Evolutionary conservation across 2,797 vertebrate species (phyloP).

Genomic region (Ataeniobius toweri): DNA sequence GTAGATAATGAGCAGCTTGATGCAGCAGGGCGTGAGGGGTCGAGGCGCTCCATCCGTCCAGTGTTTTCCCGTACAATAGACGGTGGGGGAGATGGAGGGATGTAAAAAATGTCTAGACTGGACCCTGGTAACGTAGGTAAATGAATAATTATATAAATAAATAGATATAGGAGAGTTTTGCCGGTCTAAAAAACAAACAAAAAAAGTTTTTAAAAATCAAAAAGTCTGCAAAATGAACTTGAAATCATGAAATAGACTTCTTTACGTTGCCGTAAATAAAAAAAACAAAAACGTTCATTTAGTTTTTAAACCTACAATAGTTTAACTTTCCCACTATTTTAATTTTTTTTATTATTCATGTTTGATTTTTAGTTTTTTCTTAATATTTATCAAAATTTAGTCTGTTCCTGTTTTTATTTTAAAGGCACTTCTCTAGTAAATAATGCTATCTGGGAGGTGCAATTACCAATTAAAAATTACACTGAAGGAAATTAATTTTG

Average conservation of each 20-base stretch:
- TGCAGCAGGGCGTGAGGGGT: background rate
- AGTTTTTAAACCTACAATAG: no score
- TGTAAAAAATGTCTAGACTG: background rate
- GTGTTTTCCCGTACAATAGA: slow-evolving; percentile 14
- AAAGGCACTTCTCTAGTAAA: background rate
- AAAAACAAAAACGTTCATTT: background rate
- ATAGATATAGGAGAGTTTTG: no score
- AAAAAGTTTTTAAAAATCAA: no score
- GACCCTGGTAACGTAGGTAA: background rate
- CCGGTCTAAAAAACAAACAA: no score
- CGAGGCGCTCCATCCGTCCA: background rate
- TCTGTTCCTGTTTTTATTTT: background rate
- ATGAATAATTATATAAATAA: background rate
- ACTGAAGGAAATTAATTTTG: background rate
- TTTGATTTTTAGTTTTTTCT: no score
- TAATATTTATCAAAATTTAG: no score
- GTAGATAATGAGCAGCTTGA: background rate
- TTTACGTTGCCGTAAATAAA: background rate
- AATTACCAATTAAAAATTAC: background rate
- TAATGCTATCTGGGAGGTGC: background rate
- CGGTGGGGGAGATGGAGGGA: background rate
- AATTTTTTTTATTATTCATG: background rate
- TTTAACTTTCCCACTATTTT: background rate
- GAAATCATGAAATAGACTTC: background rate
- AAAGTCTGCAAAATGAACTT: background rate